A percentile compares a stretch with the other conserved stretches of the same genome.
These are phyloP conservation scores for Oceanites oceanicus DNA, from an alignment of 2,113 vertebrate species.

Conservation along the genomic window DNA sequence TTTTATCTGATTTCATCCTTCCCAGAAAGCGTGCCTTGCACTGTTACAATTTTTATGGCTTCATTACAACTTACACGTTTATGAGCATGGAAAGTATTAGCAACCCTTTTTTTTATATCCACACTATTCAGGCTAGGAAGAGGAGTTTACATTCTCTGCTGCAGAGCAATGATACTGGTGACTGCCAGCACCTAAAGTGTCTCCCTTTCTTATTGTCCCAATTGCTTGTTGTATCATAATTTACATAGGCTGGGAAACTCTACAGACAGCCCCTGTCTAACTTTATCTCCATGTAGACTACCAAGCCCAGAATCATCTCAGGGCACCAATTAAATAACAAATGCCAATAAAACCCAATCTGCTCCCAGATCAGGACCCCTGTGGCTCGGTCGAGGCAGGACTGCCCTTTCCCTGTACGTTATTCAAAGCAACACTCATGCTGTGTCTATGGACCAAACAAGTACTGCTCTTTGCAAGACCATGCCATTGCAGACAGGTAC, in stretches of 20 bases:
- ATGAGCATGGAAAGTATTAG: neutral
- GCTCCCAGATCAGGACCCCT: neutral
- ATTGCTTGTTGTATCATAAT: neutral
- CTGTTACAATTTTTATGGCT: neutral
- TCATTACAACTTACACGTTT: neutral
- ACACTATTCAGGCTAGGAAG: accelerated
- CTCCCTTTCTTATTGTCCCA: neutral
- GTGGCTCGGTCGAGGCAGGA: neutral
- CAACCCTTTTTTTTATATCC: neutral
- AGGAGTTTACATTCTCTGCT: neutral
- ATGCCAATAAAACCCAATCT: neutral
- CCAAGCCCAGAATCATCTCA: neutral
- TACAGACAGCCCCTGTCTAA: neutral
- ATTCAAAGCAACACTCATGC: neutral
- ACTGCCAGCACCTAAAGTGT: neutral
- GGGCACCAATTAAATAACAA: neutral
- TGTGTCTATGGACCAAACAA: neutral
- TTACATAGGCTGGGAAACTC: neutral
- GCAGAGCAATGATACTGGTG: neutral
- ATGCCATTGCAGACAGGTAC: neutral
- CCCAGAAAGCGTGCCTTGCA: neutral
- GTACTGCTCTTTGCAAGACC: neutral
- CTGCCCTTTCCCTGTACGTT: neutral
- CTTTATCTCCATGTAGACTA: neutral
- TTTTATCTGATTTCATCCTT: constrained; percentile 34